Evolutionary conservation across 2,888 invertebrate genomes (phyloP).

Genomic region (Troglohyphantes excavatus): DNA sequence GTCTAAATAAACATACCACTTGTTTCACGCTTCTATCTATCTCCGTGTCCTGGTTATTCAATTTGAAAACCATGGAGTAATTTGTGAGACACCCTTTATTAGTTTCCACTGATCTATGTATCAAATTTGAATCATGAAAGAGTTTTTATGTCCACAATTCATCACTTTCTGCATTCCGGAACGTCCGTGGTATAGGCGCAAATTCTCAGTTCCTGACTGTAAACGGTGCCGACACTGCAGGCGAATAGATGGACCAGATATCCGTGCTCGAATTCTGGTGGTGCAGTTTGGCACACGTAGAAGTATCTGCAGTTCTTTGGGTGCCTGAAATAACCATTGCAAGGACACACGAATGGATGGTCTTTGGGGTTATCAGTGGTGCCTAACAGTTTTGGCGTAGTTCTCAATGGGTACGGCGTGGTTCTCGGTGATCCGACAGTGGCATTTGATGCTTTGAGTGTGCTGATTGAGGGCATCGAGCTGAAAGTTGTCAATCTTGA

Average conservation of each 20-base stretch:
- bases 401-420: background rate
- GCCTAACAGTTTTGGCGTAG: constrained; percentile 13
- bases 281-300: constrained; percentile 78
- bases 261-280: constrained; percentile 38
- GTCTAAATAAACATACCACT: no score
- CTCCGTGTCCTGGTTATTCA: no score
- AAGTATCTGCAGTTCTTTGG: constrained; percentile 79
- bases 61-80: no score
- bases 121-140: no score
- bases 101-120: no score
- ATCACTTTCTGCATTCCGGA: constrained; percentile 76
- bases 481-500: background rate
- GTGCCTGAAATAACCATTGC: constrained; percentile 78
- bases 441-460: background rate
- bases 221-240: constrained; percentile 79
- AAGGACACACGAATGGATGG: constrained; percentile 50
- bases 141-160: no score
- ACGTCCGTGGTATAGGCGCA: constrained; percentile 79
- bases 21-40: no score
- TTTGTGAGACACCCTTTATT: no score
- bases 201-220: constrained; percentile 66
- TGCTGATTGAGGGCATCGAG: background rate
- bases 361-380: background rate
- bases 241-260: constrained; percentile 73
- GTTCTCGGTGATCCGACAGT: background rate